Evolutionary conservation across 2,888 invertebrate species (phyloP).

Genomic region (Mycalesis mineus): DNA sequence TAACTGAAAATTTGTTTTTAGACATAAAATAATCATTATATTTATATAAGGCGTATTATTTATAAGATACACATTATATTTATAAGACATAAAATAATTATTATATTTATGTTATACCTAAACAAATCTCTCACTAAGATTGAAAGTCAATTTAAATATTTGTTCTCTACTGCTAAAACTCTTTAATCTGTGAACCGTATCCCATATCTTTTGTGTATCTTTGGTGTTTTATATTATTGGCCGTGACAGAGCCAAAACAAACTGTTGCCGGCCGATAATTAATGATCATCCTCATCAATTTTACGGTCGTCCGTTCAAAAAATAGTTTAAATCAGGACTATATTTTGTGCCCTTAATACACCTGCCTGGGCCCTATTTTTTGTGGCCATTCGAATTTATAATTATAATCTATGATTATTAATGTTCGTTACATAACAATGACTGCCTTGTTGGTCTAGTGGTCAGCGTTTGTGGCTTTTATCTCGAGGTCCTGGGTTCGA

Average conservation of each 20-base stretch:
- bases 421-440: conserved; percentile 7
- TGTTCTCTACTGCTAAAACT: too few relatives aligned
- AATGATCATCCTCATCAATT: conserved; percentile 70
- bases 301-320: conserved; percentile 65
- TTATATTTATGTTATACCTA: too few relatives aligned
- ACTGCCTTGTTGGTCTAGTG: too few relatives aligned
- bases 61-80: too few relatives aligned
- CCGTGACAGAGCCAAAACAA: conserved; percentile 72
- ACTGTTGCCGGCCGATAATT: conserved; percentile 66
- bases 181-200: too few relatives aligned
- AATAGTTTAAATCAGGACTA: conserved; percentile 47
- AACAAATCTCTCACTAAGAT: too few relatives aligned
- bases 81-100: too few relatives aligned
- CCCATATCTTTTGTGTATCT: neutral
- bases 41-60: too few relatives aligned
- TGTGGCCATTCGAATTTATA: conserved; percentile 19
- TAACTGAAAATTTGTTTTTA: too few relatives aligned
- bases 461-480: neutral
- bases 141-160: too few relatives aligned
- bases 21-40: too few relatives aligned
- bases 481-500: too few relatives aligned
- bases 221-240: conserved; percentile 19
- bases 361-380: conserved; percentile 43
- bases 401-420: conserved; percentile 21
- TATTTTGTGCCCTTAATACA: conserved; percentile 43